Evolutionary conservation across 2,113 vertebrate genomes (phyloP), one percentile per base, ranked within the genome.

Genomic region (Choloepus hoffmanni): DNA sequence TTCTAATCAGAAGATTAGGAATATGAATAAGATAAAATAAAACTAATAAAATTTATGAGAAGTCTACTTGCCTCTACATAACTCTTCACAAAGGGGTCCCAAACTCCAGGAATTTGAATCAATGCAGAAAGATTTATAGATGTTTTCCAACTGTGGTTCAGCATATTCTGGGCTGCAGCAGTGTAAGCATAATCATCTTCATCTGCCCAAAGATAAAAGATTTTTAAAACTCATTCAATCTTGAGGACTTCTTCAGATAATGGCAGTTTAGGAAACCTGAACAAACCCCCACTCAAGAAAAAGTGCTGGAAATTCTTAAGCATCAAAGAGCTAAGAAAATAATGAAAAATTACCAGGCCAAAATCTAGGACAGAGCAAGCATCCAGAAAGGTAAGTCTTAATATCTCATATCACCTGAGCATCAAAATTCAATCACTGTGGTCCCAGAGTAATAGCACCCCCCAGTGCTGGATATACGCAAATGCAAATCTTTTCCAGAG

Each of bases 21-120:
- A 81, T 3, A 43, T 26, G 50, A 26, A 62, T 77, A 65, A 7
- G 48, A 91, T 53, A 45, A 92, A 96, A 91, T 53, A 45, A 92
- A 96, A 85, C 18, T 33, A 82, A n/a, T 3, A 92, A 60, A 55
- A 89, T 50, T 81, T 68, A 86, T 55, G 11, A 63, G 36, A 93
- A 72, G 53, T 45, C 65, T 65, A 90, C 98, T 99, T 98, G 99
- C 99, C 96, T 99, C 98, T 84, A 99, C 98, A 0, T 99, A 99
- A 97, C 98, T 98, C 23, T 98, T 98, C 88, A 99, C 98, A 90
- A 99, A 99, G 18, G 98, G 97, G 92, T 99, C 99, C 99, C 99
- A 99, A 72, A 99, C 96, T 23, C 99, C 99, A 50, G 99, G 99
- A 78, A 95, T 94, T 96, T 98, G 98, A 89, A 99, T 95, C 92